Evolutionary conservation across 1,140 invertebrate genomes (phyloP), one percentile per base, ranked within the genome.

Genomic region (Cydia amplana): DNA sequence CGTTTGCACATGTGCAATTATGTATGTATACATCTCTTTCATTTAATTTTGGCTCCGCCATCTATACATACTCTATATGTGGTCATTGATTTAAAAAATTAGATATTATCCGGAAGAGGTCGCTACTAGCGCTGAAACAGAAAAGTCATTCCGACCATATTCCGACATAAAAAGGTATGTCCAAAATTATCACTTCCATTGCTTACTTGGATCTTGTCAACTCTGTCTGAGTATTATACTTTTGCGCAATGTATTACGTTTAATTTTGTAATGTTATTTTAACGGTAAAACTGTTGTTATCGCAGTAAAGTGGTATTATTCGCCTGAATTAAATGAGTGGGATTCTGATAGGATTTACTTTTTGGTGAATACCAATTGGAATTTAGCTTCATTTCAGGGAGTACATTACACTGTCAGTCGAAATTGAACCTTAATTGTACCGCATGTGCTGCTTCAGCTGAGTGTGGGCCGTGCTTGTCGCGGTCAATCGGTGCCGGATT

Each of bases 401-500:
- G 79, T 85, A 83, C 77, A 74, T 75, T 80, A 77, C 80, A 36
- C 78, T 82, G 78, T 80, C 76, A 82, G 80, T 90, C 87, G 77
- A 93, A 92, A 87, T 86, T 91, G 88, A 90, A 87, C 91, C 88
- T 85, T 93, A 93, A 83, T 86, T 87, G 84, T 84, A 90, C 89
- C 89, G 91, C 91, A 93, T 93, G 91, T 93, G 87, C 88, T 91
- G 81, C 87, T 91, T 87, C 89, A 92, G 91, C 90, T 93, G 91
- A 91, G 88, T 85, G 84, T 85, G 83, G 85, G 80, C 85, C 87
- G 91, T 91, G 88, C 85, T 90, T 82, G 87, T 91, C 89, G 91
- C 91, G 90, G 90, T 89, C 88, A 89, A 87, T 92, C 86, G 85
- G 85, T 88, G 85, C 84, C 83, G 86, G 87, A 88, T 91, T 90